Conservation (phyloP, 1,140 invertebrate species). For the Pollicipes pollicipes region DNA sequence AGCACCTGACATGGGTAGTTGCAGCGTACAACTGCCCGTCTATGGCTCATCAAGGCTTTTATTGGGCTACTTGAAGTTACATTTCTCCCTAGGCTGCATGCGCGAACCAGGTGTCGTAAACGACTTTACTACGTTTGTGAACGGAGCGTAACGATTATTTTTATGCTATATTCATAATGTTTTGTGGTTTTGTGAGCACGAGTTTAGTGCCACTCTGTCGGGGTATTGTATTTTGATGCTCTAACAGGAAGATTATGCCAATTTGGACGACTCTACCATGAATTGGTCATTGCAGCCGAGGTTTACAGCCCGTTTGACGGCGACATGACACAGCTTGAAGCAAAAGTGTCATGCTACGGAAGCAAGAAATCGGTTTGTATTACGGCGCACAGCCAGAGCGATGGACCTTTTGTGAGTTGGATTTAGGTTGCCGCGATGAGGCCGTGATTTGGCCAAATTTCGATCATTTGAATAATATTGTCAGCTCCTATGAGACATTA, state of each 20-base stretch:
- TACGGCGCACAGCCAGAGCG: too few relatives aligned
- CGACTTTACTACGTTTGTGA: not conserved
- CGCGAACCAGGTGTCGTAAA: not conserved
- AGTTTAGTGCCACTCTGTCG: not conserved
- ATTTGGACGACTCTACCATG: not conserved
- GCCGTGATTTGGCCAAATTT: too few relatives aligned
- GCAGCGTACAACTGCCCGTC: not conserved
- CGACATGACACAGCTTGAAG: not conserved
- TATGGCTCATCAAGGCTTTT: not conserved
- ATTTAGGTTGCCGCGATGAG: too few relatives aligned
- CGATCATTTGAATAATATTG: too few relatives aligned
- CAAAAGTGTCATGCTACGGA: not conserved
- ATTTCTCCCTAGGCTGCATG: not conserved
- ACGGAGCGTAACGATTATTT: not conserved
- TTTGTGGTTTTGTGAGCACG: not conserved
- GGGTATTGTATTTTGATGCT: not conserved
- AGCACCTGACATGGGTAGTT: not conserved
- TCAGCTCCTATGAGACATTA: too few relatives aligned
- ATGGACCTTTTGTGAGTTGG: too few relatives aligned
- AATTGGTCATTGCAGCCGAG: not conserved
- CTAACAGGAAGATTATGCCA: not conserved
- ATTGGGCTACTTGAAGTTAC: not conserved
- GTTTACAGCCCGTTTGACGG: not conserved
- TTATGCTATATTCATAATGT: slow-evolving; percentile 1
- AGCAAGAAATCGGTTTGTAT: not conserved